Evolutionary conservation across 1,140 invertebrate species (phyloP).

Genomic region (Drosophila guanche): DNA sequence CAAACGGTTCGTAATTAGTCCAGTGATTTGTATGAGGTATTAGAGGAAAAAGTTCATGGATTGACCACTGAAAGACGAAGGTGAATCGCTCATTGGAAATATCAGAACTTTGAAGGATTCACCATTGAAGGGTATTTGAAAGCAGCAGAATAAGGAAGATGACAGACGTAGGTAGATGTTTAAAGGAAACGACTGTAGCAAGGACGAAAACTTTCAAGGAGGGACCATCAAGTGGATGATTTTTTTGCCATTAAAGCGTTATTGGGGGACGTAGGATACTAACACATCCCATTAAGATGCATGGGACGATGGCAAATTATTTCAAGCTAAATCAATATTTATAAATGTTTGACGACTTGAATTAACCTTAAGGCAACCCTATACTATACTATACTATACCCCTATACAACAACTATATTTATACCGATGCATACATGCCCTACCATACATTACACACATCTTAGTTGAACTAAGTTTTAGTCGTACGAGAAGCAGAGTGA

Average conservation of each 20-base stretch:
- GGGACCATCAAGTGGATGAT: not conserved
- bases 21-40: constrained; percentile 16
- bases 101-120: too few relatives aligned
- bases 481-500: constrained; percentile 9
- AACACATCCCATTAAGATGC: constrained; percentile 24
- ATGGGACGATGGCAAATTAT: constrained; percentile 45
- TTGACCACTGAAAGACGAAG: too few relatives aligned
- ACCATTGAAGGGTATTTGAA: too few relatives aligned
- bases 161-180: too few relatives aligned
- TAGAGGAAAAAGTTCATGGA: too few relatives aligned
- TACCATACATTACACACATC: constrained; percentile 23
- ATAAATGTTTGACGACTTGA: constrained; percentile 25
- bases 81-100: too few relatives aligned
- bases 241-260: too few relatives aligned
- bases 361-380: constrained; percentile 25
- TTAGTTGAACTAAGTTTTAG: constrained; percentile 68
- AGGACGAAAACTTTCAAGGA: not conserved
- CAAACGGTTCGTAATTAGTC: constrained; percentile 8
- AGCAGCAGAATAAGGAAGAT: too few relatives aligned
- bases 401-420: constrained; percentile 17
- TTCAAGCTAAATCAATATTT: constrained; percentile 28
- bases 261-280: constrained; percentile 8
- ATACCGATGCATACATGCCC: not conserved
- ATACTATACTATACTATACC: too few relatives aligned
- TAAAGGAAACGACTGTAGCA: not conserved